These are phyloP conservation scores for Xylota segnis DNA, from an alignment of 2,888 invertebrate genomes.

Conservation along the genomic window DNA sequence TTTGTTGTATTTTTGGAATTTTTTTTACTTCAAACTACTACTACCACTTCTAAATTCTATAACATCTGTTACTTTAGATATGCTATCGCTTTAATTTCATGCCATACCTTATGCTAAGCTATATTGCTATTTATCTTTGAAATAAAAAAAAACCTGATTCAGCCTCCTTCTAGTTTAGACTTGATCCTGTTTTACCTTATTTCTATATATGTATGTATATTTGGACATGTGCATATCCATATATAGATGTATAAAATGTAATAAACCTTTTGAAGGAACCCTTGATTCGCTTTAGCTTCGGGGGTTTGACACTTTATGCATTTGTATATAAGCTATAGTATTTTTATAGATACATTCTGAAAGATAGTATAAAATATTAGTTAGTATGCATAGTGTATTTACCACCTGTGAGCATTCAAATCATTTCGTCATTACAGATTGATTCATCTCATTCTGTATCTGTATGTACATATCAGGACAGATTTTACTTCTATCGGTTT, in stretches of 20 bases:
- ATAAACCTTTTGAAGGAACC: background rate
- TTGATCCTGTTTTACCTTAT: background rate
- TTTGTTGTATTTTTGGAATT: slow-evolving; percentile 48
- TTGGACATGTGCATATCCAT: background rate
- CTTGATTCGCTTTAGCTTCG: background rate
- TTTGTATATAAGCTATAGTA: background rate
- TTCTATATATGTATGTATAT: background rate
- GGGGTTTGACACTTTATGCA: background rate
- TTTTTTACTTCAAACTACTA: slow-evolving; percentile 39
- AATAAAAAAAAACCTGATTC: slow-evolving; percentile 16
- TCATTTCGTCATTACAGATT: background rate
- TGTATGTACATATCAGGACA: no score
- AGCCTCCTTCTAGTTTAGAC: background rate
- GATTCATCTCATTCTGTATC: background rate
- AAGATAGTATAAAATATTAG: background rate
- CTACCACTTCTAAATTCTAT: slow-evolving; percentile 16
- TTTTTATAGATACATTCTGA: background rate
- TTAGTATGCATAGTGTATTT: background rate
- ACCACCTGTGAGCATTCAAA: background rate
- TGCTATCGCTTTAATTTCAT: slow-evolving; percentile 52
- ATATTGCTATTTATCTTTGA: slow-evolving; percentile 15
- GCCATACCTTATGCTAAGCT: slow-evolving; percentile 33
- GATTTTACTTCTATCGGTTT: no score
- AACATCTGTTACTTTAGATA: slow-evolving; percentile 23
- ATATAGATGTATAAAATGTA: background rate